Evolutionary conservation across 2,888 invertebrate genomes (phyloP).

Genomic region (Scaptodrosophila latifasciaeformis): DNA sequence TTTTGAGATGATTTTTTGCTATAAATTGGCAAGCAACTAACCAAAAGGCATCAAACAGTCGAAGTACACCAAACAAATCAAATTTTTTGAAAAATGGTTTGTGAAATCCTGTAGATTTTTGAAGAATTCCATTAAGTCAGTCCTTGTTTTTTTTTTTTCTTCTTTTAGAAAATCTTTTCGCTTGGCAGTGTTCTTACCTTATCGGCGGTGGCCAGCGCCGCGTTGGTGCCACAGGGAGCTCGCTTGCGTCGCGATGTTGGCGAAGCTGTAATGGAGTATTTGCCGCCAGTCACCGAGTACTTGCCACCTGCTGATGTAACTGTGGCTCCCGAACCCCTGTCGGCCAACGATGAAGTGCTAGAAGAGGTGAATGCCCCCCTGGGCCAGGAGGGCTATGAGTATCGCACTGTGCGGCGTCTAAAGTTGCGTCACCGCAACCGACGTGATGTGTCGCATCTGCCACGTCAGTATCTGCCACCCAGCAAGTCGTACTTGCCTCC

Average conservation of each 20-base stretch:
- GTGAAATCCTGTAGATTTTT: slow-evolving; percentile 22
- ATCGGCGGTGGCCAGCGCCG: slow-evolving; percentile 55
- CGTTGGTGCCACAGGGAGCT: slow-evolving; percentile 35
- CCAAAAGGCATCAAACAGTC: slow-evolving; percentile 53
- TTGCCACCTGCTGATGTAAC: slow-evolving; percentile 19
- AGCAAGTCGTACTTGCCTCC: slow-evolving; percentile 54
- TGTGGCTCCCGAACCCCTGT: slow-evolving; percentile 13
- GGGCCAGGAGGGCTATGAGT: slow-evolving; percentile 54
- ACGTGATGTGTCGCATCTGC: slow-evolving; percentile 67
- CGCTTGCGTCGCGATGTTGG: slow-evolving; percentile 60
- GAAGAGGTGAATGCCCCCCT: slow-evolving; percentile 29
- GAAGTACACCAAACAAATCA: slow-evolving; percentile 28
- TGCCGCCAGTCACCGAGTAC: slow-evolving; percentile 44
- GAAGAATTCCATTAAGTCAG: neutral
- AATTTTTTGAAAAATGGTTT: slow-evolving; percentile 46
- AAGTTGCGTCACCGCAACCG: slow-evolving; percentile 57
- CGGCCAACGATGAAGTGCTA: slow-evolving; percentile 4
- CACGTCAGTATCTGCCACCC: slow-evolving; percentile 52
- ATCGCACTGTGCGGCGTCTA: slow-evolving; percentile 54
- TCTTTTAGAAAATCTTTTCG: slow-evolving; percentile 58
- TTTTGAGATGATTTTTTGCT: slow-evolving; percentile 34
- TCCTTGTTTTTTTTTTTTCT: neutral
- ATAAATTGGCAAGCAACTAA: slow-evolving; percentile 43
- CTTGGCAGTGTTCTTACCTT: slow-evolving; percentile 48
- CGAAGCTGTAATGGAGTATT: slow-evolving; percentile 28